Evolutionary conservation across 92 coral and sea anemone genomes (phyloP).

Genomic region (Porites divaricata): DNA sequence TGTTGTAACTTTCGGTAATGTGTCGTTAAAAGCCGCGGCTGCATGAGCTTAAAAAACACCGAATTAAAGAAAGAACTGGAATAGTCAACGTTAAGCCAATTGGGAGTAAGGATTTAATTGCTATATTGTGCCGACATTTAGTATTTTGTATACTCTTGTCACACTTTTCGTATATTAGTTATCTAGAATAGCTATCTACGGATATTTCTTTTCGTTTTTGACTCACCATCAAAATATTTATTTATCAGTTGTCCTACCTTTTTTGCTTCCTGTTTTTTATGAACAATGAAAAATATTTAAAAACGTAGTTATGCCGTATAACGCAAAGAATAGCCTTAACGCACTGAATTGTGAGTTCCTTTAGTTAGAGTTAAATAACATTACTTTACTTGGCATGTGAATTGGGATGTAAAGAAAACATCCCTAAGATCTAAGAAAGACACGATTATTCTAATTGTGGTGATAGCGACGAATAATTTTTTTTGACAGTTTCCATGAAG

Average conservation of each 20-base stretch:
- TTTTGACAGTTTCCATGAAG: background rate
- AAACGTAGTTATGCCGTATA: constrained; percentile 8
- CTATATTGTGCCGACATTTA: background rate
- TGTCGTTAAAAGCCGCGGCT: too few relatives aligned
- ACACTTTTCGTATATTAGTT: too few relatives aligned
- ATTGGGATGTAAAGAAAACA: constrained; percentile 10
- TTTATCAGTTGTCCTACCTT: background rate
- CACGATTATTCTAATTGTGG: constrained; percentile 8
- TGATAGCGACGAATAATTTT: constrained; percentile 6
- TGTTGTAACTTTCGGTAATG: background rate
- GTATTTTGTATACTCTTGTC: background rate
- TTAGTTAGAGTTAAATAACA: background rate
- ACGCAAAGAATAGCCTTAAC: background rate
- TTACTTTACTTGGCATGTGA: background rate
- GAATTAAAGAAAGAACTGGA: background rate
- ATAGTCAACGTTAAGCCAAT: background rate
- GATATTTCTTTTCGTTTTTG: background rate
- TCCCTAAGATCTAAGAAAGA: constrained; percentile 11
- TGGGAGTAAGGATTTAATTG: background rate
- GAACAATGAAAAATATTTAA: constrained; percentile 6
- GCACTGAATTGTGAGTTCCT: constrained; percentile 9
- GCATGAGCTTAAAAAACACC: too few relatives aligned
- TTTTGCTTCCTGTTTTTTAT: constrained; percentile 21
- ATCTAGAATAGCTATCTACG: background rate
- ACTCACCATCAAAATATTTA: background rate